Base-by-base conservation (phyloP, 2,888 invertebrate genomes). In the Morpho achilles region DNA sequence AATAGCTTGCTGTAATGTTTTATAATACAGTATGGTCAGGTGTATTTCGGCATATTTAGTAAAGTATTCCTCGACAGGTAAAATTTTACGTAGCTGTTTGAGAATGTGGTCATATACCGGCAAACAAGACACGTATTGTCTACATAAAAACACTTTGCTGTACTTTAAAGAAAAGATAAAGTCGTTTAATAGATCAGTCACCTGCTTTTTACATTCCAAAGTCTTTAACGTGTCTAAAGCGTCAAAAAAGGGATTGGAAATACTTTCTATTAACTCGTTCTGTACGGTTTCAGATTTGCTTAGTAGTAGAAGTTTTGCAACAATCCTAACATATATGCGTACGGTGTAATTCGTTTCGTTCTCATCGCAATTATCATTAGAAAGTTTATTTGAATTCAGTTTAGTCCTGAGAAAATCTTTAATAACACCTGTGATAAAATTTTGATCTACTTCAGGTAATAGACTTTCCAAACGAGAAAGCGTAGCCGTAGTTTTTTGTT, bases 21-120 rank as follows among this genome's bases (percentile, higher is more conserved):
- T 82, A 50, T 65, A 79, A 62, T 76, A 85, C 23, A 81, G 62
- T 76, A 82, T 82, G 0, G 71, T 80, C 10, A 80, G 63, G 64
- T 84, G 79, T 50, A 84, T 60, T 6, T 65, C 53, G 0, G 70
- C 71, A 58, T 78, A 80, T 32, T 53, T 63, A 0, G 65, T 53
- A 40, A 84, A 80, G 59, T 78, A 61, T 56, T 69, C 57, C 43
- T 81, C 77, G 41, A 76, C 67, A 0, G 79, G 75, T 51, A 84
- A 61, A 22, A 76, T 56, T 7, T 59, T 69, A 7, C 72, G 70
- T 66, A 76, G 64, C 66, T 77, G 76, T 41, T 56, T 59, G 2
- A 72, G 60, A 16, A 82, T 61, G 44, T 60, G 69, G 56, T 80
- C 74, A 48, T 82, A 72, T 2, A 81, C 71, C 6, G 74, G 72